These are phyloP conservation scores for Thyatira batis DNA, from an alignment of 2,888 invertebrate species.

Conservation along the genomic window DNA sequence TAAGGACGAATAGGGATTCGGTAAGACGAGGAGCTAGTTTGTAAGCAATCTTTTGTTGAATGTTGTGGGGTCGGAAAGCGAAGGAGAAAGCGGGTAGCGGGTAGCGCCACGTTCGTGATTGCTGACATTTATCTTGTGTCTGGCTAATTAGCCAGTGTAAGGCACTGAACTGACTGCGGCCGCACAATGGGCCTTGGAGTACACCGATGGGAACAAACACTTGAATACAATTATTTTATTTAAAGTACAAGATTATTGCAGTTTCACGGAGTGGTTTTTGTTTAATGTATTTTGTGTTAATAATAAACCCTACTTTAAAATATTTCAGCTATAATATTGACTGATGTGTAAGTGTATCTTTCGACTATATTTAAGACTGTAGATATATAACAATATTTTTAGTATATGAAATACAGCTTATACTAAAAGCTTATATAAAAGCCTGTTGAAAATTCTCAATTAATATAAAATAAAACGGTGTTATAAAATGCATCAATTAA, in stretches of 20 bases:
- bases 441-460: not conserved
- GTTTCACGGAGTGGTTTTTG: not conserved
- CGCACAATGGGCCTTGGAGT: slow-evolving; percentile 35
- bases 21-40: slow-evolving; percentile 42
- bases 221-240: slow-evolving; percentile 1
- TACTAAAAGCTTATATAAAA: not conserved
- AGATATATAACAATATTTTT: too few relatives aligned
- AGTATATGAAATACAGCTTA: too few relatives aligned
- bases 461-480: not conserved
- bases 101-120: slow-evolving; percentile 63
- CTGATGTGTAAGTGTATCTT: too few relatives aligned
- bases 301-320: too few relatives aligned
- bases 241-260: not conserved
- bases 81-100: slow-evolving; percentile 30
- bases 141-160: slow-evolving; percentile 61
- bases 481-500: slow-evolving; percentile 36
- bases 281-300: too few relatives aligned
- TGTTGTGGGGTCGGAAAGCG: slow-evolving; percentile 19
- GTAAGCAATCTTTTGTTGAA: slow-evolving; percentile 44
- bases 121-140: slow-evolving; percentile 74
- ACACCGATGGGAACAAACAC: slow-evolving; percentile 5
- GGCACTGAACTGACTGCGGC: slow-evolving; percentile 42
- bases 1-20: slow-evolving; percentile 20
- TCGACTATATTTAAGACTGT: too few relatives aligned
- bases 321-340: too few relatives aligned